These are phyloP conservation scores for Leptopilina myrica DNA, from an alignment of 2,888 invertebrate genomes.

Conservation along the genomic window DNA sequence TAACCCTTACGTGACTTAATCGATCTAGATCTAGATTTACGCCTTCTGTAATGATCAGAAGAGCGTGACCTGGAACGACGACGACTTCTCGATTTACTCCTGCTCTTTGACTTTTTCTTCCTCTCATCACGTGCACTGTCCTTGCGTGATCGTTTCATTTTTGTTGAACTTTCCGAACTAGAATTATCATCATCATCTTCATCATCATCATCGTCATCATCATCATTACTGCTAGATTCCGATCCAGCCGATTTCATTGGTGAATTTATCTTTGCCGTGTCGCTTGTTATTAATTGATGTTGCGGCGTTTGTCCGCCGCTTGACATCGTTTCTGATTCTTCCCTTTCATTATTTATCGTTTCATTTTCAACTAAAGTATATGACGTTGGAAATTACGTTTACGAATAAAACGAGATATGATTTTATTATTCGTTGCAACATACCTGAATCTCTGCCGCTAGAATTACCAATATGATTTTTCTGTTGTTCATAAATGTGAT, in stretches of 20 bases:
- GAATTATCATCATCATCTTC: slow-evolving; percentile 42
- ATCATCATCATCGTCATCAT: slow-evolving; percentile 37
- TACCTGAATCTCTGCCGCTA: slow-evolving; percentile 73
- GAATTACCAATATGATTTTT: slow-evolving; percentile 74
- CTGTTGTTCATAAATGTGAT: slow-evolving; percentile 55
- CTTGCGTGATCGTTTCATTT: slow-evolving; percentile 30
- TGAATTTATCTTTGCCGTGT: slow-evolving; percentile 59
- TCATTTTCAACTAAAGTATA: slow-evolving; percentile 74
- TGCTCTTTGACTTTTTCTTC: slow-evolving; percentile 62
- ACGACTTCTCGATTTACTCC: slow-evolving; percentile 61
- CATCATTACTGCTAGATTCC: slow-evolving; percentile 47
- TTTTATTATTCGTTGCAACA: slow-evolving; percentile 58
- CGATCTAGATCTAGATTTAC: slow-evolving; percentile 50
- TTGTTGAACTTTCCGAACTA: slow-evolving; percentile 53
- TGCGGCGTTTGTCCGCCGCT: slow-evolving; percentile 69
- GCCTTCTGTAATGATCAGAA: slow-evolving; percentile 49
- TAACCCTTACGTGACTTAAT: slow-evolving; percentile 60
- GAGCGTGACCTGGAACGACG: slow-evolving; percentile 55
- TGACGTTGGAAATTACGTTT: slow-evolving; percentile 48
- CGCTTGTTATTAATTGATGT: slow-evolving; percentile 57
- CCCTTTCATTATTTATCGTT: slow-evolving; percentile 73
- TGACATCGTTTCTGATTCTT: slow-evolving; percentile 71
- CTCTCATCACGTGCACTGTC: slow-evolving; percentile 53
- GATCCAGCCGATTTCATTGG: slow-evolving; percentile 63
- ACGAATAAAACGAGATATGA: slow-evolving; percentile 36